These are phyloP conservation scores for Heteronetta atricapilla DNA, from an alignment of 2,113 vertebrate genomes.

Conservation along the genomic window DNA sequence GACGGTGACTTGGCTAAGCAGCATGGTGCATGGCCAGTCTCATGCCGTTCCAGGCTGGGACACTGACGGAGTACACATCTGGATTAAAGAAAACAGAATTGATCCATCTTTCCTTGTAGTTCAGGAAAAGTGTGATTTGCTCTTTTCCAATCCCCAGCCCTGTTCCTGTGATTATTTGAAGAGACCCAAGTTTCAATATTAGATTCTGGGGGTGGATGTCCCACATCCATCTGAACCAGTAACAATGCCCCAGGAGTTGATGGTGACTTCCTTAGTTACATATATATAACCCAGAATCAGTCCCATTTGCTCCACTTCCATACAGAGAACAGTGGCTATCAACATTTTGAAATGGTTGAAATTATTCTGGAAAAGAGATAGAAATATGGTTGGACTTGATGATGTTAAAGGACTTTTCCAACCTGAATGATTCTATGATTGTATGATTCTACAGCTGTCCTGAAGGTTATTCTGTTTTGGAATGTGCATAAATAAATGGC, in stretches of 20 bases:
- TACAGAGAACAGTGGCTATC: neutral
- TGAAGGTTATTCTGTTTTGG: neutral
- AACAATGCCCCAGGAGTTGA: neutral
- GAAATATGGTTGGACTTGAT: neutral
- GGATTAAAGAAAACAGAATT: neutral
- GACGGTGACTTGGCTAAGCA: neutral
- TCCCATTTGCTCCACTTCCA: neutral
- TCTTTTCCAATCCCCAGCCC: neutral
- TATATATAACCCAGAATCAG: neutral
- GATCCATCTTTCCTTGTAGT: neutral
- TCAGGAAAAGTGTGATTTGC: neutral
- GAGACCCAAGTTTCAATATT: accelerated
- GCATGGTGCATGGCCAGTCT: neutral
- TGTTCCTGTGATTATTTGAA: neutral
- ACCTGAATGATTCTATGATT: neutral
- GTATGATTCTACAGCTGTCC: neutral
- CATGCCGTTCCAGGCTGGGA: neutral
- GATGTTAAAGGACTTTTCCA: neutral
- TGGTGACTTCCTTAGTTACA: neutral
- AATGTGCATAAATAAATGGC: neutral
- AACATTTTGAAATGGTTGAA: neutral
- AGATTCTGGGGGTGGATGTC: neutral
- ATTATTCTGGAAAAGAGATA: neutral
- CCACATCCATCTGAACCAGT: neutral
- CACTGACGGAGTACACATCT: neutral